These are phyloP conservation scores for Subacronicta megacephala DNA, from an alignment of 2,888 invertebrate genomes.

Conservation along the genomic window DNA sequence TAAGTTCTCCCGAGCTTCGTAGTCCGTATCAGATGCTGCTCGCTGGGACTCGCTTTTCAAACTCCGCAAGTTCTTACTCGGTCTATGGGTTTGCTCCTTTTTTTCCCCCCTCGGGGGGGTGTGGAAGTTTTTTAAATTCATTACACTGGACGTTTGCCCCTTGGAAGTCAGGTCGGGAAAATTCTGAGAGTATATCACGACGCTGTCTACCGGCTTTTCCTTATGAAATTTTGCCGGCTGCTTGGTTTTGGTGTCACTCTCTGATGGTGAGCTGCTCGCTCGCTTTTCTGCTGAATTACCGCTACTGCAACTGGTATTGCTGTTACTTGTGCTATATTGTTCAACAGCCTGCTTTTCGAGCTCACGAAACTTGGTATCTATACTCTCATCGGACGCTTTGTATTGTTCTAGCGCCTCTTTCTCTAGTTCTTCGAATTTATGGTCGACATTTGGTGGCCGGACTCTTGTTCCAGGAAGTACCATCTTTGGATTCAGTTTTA, in stretches of 20 bases:
- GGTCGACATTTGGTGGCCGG: slow-evolving; percentile 75
- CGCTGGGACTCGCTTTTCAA: slow-evolving; percentile 76
- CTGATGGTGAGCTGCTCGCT: slow-evolving; percentile 62
- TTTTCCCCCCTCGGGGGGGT: slow-evolving; percentile 89
- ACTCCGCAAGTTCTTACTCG: slow-evolving; percentile 70
- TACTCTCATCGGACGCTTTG: slow-evolving; percentile 89
- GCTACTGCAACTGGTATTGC: slow-evolving; percentile 86
- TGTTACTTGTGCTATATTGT: slow-evolving; percentile 90
- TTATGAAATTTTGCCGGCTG: slow-evolving; percentile 81
- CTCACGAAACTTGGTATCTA: slow-evolving; percentile 90
- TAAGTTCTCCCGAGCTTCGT: slow-evolving; percentile 74
- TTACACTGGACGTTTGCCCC: slow-evolving; percentile 76
- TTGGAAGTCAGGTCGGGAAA: slow-evolving; percentile 82
- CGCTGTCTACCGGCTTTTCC: slow-evolving; percentile 81
- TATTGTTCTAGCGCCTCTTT: slow-evolving; percentile 90
- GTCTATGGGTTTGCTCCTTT: slow-evolving; percentile 79
- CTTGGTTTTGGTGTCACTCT: slow-evolving; percentile 69
- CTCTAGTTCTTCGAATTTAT: slow-evolving; percentile 89
- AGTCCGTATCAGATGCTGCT: slow-evolving; percentile 83
- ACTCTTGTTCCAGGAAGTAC: slow-evolving; percentile 74
- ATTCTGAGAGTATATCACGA: slow-evolving; percentile 85
- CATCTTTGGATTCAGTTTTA: slow-evolving; percentile 82
- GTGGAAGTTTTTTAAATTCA: slow-evolving; percentile 88
- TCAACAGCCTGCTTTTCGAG: slow-evolving; percentile 92
- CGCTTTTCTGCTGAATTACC: slow-evolving; percentile 79